phyloP scores from a whole-genome alignment of 2,797 vertebrate species.

The Coregonus sp. region DNA sequence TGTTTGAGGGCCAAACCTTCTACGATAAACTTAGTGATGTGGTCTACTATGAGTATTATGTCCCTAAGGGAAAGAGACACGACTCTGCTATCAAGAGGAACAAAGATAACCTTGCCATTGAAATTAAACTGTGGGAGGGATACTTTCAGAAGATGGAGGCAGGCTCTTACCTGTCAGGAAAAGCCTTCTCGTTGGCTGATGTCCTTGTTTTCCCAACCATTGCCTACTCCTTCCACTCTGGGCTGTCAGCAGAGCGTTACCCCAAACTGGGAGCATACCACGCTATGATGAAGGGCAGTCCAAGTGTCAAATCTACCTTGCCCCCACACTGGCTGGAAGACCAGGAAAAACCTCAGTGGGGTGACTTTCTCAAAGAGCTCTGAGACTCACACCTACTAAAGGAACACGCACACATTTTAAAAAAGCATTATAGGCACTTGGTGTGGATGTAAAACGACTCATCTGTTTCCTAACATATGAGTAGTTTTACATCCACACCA shows the following conservation, averaged over 20 bases:
- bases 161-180: slow-evolving; percentile 61
- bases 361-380: slow-evolving; percentile 56
- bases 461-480: no score
- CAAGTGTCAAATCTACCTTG: slow-evolving; percentile 72
- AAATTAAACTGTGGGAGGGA: slow-evolving; percentile 72
- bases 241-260: slow-evolving; percentile 61
- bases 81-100: slow-evolving; percentile 67
- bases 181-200: slow-evolving; percentile 70
- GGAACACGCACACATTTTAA: background rate
- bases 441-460: no score
- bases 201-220: slow-evolving; percentile 61
- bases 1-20: slow-evolving; percentile 69
- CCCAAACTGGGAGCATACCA: slow-evolving; percentile 71
- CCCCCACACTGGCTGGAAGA: slow-evolving; percentile 68
- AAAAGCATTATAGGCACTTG: background rate
- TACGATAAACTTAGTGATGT: slow-evolving; percentile 69
- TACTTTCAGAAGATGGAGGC: slow-evolving; percentile 64
- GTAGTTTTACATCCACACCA: no score
- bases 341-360: slow-evolving; percentile 24
- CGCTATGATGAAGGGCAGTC: slow-evolving; percentile 63
- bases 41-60: slow-evolving; percentile 58
- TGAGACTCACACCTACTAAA: slow-evolving; percentile 35
- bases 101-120: slow-evolving; percentile 56
- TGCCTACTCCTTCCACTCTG: slow-evolving; percentile 55
- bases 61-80: slow-evolving; percentile 69